Conservation (phyloP, 2,797 vertebrate genomes). For the Ctenosaura bakeri region DNA sequence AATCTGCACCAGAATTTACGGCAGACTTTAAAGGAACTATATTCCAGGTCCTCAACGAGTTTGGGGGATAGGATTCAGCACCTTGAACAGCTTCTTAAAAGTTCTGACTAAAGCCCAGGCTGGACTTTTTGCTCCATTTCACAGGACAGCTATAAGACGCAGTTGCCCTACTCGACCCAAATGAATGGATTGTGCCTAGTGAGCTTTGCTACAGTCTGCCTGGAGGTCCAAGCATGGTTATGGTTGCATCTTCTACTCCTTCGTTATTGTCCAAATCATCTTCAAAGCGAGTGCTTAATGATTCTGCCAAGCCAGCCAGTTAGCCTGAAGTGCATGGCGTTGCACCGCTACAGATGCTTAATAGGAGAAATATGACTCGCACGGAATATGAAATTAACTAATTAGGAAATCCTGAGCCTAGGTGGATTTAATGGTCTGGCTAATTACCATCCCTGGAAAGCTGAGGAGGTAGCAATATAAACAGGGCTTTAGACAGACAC, state of each 20-base stretch:
- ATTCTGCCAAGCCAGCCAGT: constrained; percentile 12
- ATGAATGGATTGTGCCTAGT: too few relatives aligned
- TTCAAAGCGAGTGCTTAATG: not conserved
- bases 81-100: too few relatives aligned
- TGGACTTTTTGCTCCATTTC: too few relatives aligned
- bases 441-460: constrained; percentile 14
- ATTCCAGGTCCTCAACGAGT: too few relatives aligned
- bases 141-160: too few relatives aligned
- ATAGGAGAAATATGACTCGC: constrained; percentile 14
- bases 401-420: not conserved
- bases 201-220: too few relatives aligned
- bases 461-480: constrained; percentile 7
- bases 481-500: not conserved
- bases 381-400: constrained; percentile 26
- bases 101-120: too few relatives aligned
- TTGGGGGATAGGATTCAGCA: too few relatives aligned
- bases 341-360: constrained; percentile 25
- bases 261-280: not conserved
- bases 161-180: too few relatives aligned
- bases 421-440: not conserved
- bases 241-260: too few relatives aligned
- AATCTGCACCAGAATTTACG: too few relatives aligned
- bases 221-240: not conserved
- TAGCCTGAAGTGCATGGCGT: constrained; percentile 1
- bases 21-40: too few relatives aligned